Evolutionary conservation across 1,140 invertebrate genomes (phyloP), one percentile per base, ranked within the genome.

Genomic region (Megathymus violae): DNA sequence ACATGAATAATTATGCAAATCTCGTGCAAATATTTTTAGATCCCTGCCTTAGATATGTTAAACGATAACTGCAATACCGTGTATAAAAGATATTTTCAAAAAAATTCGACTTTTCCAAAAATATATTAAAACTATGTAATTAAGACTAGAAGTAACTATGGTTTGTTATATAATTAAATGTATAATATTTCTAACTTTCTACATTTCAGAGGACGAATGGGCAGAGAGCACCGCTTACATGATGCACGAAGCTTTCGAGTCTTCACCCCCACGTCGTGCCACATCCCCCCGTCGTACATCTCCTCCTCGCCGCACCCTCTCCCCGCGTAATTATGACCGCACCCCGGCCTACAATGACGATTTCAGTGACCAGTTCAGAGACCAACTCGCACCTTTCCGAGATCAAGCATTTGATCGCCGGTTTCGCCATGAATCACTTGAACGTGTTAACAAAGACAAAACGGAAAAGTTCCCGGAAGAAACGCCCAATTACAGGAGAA

Each of bases 171-270:
- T n/a, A n/a, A n/a, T n/a, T n/a, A n/a, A n/a, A n/a, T n/a, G n/a
- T n/a, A n/a, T n/a, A n/a, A n/a, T n/a, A n/a, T n/a, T n/a, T n/a
- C n/a, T n/a, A n/a, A n/a, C n/a, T 10, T 48, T 27, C 1, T 10
- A 16, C 66, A 25, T 82, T 91, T 76, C 91, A 92, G 91, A 92
- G 75, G 91, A 92, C 59, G 91, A 92, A 59, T 91, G 91, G 91
- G 89, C 88, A 1, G 91, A 92, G 63, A 91, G 91, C 56, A 92
- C 91, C 4, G 91, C 91, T 11, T 92, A 92, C 69, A 81, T 91
- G 87, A 89, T 91, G 85, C 91, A 92, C 69, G 91, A 92, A 67
- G 88, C 87, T 0, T 92, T 89, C 69, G 91, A 91, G 7, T 82
- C 85, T 4, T 88, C 88, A 1, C 89, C 85, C 3, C 82, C 81